Base-by-base conservation (phyloP, 2,797 vertebrate species). In the Megalops cyprinoides region DNA sequence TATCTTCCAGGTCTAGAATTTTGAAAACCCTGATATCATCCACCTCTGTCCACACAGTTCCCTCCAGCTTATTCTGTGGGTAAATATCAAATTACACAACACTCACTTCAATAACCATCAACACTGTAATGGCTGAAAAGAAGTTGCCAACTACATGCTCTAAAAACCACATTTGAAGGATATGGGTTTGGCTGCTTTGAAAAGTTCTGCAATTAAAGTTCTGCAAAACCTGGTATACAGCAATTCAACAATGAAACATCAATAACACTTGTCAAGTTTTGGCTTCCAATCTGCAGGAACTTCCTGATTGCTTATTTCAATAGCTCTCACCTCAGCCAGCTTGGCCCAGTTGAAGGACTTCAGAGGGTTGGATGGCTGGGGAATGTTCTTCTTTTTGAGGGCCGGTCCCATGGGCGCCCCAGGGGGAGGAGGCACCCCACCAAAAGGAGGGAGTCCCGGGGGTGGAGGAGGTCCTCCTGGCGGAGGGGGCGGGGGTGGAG, bases 311-410 rank as follows among this genome's bases (percentile, higher is more conserved):
- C 15, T 23, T 44, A 37, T 18, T 42, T 7, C 10, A 9, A 49
- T 37, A 1, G 37, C 12, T 58, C 91, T 94, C 87, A 99, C 98
- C 96, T 99, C 98, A 23, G 97, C 92, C 81, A 99, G 92, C 91
- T 99, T 99, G 82, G 94, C 92, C 98, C 98, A 99, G 92, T 99
- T 99, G 93, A 99, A 99, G 83, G 98, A 99, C 86, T 99, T 99
- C 81, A 99, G 96, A 1, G 98, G 93, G 0, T 99, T 98, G 0
- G 95, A 87, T 0, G 98, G 97, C 89, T 99, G 97, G 39, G 98
- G 98, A 88, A 98, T 96, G 90, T 94, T 98, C 90, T 99, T 99
- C 94, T 93, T 98, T 91, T 97, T 98, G 55, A 97, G 85, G 37
- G 92, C 88, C 0, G 92, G 89, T 23, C 97, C 96, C 67, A 96